phyloP scores from a whole-genome alignment of 1,140 invertebrate species.

The Aphaenogaster ashmeadi region DNA sequence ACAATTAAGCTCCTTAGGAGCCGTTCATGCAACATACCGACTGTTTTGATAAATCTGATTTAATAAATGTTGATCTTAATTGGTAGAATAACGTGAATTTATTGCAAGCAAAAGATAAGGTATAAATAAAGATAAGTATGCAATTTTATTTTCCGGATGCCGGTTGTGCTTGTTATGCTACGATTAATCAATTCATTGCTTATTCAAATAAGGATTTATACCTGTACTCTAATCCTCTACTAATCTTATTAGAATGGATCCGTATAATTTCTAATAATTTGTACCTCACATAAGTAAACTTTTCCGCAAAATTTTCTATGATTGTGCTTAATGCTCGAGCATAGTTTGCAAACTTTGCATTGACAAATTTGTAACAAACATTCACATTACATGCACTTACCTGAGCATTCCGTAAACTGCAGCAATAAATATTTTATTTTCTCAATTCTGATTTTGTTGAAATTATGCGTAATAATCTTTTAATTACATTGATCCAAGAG shows the following conservation, averaged over 20 bases:
- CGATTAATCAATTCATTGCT: neutral
- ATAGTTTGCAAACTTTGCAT: neutral
- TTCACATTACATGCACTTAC: constrained; percentile 40
- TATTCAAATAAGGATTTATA: neutral
- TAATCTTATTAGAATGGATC: neutral
- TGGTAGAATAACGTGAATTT: neutral
- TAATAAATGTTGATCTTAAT: constrained; percentile 27
- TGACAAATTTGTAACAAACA: constrained; percentile 4
- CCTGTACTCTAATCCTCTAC: neutral
- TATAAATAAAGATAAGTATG: neutral
- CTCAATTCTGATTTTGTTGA: neutral
- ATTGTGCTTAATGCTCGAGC: neutral
- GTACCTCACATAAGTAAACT: neutral
- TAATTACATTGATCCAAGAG: neutral
- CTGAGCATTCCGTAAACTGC: neutral
- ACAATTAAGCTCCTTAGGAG: neutral
- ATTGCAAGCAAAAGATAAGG: neutral
- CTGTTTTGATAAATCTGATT: neutral
- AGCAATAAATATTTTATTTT: constrained; percentile 1
- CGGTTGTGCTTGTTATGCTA: neutral
- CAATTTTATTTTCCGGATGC: neutral
- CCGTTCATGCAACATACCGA: neutral
- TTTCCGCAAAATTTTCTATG: neutral
- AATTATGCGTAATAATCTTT: neutral
- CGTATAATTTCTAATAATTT: neutral